A percentile compares a stretch with the other conserved stretches of the same genome.
These are phyloP conservation scores for Sylvietta virens DNA, from an alignment of 2,113 vertebrate genomes.

Conservation along the genomic window DNA sequence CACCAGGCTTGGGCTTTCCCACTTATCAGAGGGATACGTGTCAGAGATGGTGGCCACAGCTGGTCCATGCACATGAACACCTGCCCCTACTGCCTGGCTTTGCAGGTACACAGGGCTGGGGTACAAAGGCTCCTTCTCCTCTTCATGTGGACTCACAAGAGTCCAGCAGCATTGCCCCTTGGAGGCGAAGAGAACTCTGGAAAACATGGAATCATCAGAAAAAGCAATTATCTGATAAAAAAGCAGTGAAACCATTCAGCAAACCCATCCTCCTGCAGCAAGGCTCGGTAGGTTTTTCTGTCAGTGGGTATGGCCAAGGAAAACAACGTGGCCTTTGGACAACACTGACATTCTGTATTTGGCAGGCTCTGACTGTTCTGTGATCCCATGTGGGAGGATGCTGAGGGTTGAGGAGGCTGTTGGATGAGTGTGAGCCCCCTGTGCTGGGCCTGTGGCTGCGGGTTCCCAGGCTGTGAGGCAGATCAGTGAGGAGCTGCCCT, in stretches of 20 bases:
- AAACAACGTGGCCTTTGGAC: neutral
- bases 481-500: neutral
- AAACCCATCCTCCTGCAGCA: neutral
- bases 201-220: neutral
- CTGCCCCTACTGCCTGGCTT: neutral
- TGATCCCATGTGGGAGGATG: rapidly evolving
- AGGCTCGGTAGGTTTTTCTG: neutral
- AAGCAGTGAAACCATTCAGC: neutral
- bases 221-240: neutral
- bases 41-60: neutral
- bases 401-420: neutral
- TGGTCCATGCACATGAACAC: rapidly evolving
- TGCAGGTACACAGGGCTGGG: neutral
- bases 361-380: neutral
- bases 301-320: neutral
- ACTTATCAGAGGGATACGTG: rapidly evolving
- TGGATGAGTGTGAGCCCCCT: rapidly evolving
- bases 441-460: rapidly evolving
- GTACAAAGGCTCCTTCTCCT: neutral
- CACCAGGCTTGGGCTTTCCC: neutral
- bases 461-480: rapidly evolving
- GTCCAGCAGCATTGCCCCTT: neutral
- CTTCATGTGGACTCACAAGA: neutral
- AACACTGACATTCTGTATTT: neutral
- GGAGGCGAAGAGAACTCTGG: neutral